A percentile compares a stretch with the other conserved stretches of the same genome.
phyloP scores from a whole-genome alignment of 2,888 invertebrate species.

The Imbricaverruca yamaguchii region DNA sequence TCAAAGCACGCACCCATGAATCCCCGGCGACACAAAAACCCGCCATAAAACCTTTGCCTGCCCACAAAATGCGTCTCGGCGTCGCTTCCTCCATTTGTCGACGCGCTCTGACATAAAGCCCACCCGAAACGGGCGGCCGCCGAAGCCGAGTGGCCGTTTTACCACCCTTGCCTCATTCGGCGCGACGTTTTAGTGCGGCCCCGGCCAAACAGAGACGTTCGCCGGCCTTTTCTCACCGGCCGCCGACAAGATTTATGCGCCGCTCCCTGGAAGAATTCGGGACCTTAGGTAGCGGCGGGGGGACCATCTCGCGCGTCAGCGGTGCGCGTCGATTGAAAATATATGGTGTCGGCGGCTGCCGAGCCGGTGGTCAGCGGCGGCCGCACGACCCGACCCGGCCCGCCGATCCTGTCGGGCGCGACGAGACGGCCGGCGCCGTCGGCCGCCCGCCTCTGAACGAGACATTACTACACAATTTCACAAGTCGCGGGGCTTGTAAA shows the following conservation, averaged over 20 bases:
- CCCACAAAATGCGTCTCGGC: neutral
- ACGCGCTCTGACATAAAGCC: neutral
- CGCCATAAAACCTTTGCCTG: conserved; percentile 11
- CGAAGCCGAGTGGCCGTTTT: neutral
- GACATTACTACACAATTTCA: neutral
- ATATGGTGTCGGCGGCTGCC: neutral
- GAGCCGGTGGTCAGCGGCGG: neutral
- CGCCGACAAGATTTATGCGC: neutral
- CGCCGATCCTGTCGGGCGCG: neutral
- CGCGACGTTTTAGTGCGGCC: conserved; percentile 5
- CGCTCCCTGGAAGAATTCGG: conserved; percentile 14
- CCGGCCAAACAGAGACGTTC: neutral
- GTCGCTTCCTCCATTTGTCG: conserved; percentile 3
- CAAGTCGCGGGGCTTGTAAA: neutral
- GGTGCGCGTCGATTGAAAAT: neutral
- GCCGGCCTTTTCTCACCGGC: neutral
- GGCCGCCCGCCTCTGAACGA: neutral
- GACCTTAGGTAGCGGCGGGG: conserved; percentile 4
- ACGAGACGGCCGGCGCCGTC: neutral
- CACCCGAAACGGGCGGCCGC: neutral
- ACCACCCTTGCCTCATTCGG: conserved; percentile 15
- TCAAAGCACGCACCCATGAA: neutral
- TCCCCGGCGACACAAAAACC: conserved; percentile 4
- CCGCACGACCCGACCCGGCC: neutral
- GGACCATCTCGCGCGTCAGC: neutral